These are phyloP conservation scores for Heliconius hermathena DNA, from an alignment of 1,140 invertebrate genomes.

Conservation along the genomic window DNA sequence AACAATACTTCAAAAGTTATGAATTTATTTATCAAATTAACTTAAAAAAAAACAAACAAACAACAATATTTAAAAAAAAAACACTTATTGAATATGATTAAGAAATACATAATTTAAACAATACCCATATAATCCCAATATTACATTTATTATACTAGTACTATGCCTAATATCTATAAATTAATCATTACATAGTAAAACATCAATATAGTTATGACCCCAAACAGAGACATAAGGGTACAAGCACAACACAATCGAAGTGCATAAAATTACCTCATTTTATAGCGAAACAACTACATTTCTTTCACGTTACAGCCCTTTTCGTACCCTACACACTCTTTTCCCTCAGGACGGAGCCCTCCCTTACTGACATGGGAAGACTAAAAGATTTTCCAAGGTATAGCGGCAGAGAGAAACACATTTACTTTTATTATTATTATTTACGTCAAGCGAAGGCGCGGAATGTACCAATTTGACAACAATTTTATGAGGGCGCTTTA, in stretches of 20 bases:
- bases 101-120: too few species aligned
- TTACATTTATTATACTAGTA: too few species aligned
- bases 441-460: conserved; percentile 60
- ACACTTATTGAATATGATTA: too few species aligned
- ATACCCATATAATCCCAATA: too few species aligned
- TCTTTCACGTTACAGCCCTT: conserved; percentile 59
- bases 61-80: too few species aligned
- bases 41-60: too few species aligned
- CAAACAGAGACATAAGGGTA: conserved; percentile 38
- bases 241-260: conserved; percentile 50
- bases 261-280: conserved; percentile 75
- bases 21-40: too few species aligned
- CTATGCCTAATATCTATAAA: not conserved
- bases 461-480: conserved; percentile 63
- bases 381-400: conserved; percentile 71
- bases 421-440: conserved; percentile 78
- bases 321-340: conserved; percentile 47
- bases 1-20: too few species aligned
- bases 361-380: conserved; percentile 52
- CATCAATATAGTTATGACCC: conserved; percentile 15
- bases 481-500: conserved; percentile 68
- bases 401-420: conserved; percentile 62
- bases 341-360: conserved; percentile 56
- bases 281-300: conserved; percentile 63
- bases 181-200: not conserved